A percentile compares a stretch with the other conserved stretches of the same genome.
Conservation (phyloP, 2,113 vertebrate species). For the Podarcis raffonei region DNA sequence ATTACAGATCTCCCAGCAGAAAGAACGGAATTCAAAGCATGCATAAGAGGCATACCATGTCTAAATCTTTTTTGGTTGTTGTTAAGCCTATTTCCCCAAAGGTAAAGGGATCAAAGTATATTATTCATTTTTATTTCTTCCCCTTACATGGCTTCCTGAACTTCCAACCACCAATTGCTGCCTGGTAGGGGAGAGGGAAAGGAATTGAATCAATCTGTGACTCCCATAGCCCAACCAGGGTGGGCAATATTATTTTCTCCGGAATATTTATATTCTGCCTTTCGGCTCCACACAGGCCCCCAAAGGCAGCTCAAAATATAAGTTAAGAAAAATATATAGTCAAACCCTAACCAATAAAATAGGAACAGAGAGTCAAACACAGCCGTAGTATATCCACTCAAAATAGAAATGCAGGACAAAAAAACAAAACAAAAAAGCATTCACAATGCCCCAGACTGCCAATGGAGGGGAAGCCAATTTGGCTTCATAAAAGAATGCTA, state of each 20-base stretch:
- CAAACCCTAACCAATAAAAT: background rate
- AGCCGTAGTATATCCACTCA: background rate
- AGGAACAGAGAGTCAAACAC: background rate
- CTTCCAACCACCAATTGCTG: background rate
- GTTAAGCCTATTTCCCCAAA: background rate
- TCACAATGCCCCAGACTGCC: background rate
- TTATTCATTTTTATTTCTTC: background rate
- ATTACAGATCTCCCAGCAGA: background rate
- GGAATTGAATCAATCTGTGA: background rate
- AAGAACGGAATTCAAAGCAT: background rate
- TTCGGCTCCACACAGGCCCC: background rate
- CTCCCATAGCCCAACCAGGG: background rate
- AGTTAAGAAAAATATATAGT: background rate
- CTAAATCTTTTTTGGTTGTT: background rate
- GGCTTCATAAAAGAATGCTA: background rate
- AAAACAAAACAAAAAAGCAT: background rate
- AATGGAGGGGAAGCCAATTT: background rate
- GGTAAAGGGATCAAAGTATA: background rate
- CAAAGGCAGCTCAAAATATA: background rate
- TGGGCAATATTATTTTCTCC: background rate
- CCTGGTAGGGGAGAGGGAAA: background rate
- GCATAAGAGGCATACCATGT: background rate
- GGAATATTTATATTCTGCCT: background rate
- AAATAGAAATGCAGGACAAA: background rate
- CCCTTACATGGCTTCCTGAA: background rate